Percentiles rank a stretch among this genome's conserved stretches.
These are phyloP conservation scores for Leuciscus idus DNA, from an alignment of 2,113 vertebrate genomes.

Conservation along the genomic window DNA sequence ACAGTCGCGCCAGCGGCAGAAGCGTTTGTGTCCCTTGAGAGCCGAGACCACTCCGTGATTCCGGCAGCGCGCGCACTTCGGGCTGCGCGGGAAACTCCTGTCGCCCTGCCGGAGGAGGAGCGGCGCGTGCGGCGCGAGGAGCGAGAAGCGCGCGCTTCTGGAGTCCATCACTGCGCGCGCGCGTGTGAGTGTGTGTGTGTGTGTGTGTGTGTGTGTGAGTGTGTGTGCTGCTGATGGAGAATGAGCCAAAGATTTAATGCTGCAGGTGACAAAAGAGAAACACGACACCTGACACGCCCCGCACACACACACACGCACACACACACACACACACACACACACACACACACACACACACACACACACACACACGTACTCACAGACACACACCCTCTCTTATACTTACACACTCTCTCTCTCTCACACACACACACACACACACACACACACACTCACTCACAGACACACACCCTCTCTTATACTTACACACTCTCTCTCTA, in stretches of 20 bases:
- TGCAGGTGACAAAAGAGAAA: conserved; percentile 69
- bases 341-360: background rate
- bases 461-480: too few relatives aligned
- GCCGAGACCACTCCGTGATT: conserved; percentile 90
- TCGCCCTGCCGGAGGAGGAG: conserved; percentile 67
- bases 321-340: background rate
- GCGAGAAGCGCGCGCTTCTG: conserved; percentile 64
- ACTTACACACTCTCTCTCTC: too few relatives aligned
- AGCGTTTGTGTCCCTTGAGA: conserved; percentile 92
- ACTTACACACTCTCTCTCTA: background rate
- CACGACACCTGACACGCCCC: conserved; percentile 68
- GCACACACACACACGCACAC: background rate
- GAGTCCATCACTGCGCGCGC: background rate
- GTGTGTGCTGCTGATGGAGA: background rate
- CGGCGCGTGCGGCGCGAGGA: conserved; percentile 68
- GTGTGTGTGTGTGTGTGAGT: background rate
- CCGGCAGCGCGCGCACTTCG: conserved; percentile 88
- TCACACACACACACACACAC: background rate
- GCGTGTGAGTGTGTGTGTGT: background rate
- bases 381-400: background rate
- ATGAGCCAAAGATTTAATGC: conserved; percentile 41
- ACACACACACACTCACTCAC: background rate
- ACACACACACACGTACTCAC: background rate
- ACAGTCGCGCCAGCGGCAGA: conserved; percentile 90
- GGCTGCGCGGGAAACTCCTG: conserved; percentile 82